Base-by-base conservation (phyloP, 1,140 invertebrate species). In the Drosophila eugracilis region DNA sequence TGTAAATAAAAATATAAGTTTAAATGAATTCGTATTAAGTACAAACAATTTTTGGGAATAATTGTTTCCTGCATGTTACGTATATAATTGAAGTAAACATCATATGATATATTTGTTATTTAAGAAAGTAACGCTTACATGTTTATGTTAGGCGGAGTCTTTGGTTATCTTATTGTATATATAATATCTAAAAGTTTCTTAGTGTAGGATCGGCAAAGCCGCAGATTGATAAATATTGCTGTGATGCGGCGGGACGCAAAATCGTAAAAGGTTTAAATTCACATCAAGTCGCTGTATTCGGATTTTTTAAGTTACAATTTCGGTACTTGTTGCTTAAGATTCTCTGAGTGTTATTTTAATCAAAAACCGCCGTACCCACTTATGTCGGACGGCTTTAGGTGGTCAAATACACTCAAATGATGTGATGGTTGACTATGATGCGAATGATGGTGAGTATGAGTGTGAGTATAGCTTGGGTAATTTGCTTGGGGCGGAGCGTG, bases 351-450 rank as follows among this genome's bases (percentile, higher is more conserved):
- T 19, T 34, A 14, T 32, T 52, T 36, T 37, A 42, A 83, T 89
- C 74, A 91, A 57, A 90, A 91, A 24, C 90, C 77, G 17, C 81
- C 75, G 22, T 91, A 91, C 5, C 90, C 73, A 30, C 75, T 62
- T 30, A 91, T 80, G 52, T 91, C 90, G 45, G 90, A 89, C 45
- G 89, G 89, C 54, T 91, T 91, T 10, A 91, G 55, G 34, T 90
- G 80, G 50, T 91, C 91, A 37, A 91, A 91, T 39, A 91, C 91
- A 49, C 67, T 80, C 5, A 86, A 52, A 65, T 91, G 86, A 39
- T 91, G 89, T 7, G 84, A n/a, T 10, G 74, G 32, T 41, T 91
- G 79, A 14, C 70, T 59, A 24, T 77, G 72, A 30, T 89, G 81
- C 3, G 65, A 47, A 24, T 67, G 62, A 26, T 78, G 54, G 54